phyloP scores from a whole-genome alignment of 2,113 vertebrate genomes.

The Psilopsiagon aurifrons region DNA sequence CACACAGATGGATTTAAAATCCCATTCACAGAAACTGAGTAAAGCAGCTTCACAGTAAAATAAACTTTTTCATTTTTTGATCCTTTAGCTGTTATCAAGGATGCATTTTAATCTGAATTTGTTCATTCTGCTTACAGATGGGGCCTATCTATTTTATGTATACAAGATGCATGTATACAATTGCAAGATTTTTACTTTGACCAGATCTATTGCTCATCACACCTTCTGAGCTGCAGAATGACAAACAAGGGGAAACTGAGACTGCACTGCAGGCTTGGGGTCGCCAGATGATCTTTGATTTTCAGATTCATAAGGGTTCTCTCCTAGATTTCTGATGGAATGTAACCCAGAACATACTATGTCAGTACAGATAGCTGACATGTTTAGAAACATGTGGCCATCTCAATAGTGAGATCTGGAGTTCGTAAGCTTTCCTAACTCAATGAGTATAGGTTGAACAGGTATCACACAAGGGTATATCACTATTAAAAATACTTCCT shows the following conservation, averaged over 20 bases:
- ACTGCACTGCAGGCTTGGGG: not conserved
- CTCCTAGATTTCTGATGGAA: not conserved
- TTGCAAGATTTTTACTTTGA: not conserved
- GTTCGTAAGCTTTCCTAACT: not conserved
- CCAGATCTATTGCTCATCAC: not conserved
- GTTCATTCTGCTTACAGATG: not conserved
- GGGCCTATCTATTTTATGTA: not conserved
- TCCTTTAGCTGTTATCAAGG: not conserved
- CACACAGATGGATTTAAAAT: not conserved
- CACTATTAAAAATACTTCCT: not conserved
- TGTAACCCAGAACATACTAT: not conserved
- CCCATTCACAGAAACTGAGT: not conserved
- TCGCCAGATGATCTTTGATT: not conserved
- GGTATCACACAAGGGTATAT: not conserved
- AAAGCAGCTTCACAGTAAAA: not conserved
- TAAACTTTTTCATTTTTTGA: not conserved
- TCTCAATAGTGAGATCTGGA: not conserved
- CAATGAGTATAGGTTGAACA: not conserved
- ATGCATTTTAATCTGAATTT: not conserved
- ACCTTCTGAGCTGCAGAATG: not conserved
- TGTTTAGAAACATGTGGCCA: not conserved
- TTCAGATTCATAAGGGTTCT: not conserved
- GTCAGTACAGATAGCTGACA: not conserved
- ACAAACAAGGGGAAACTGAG: not conserved
- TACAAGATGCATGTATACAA: not conserved